Evolutionary conservation across 2,797 vertebrate genomes (phyloP), one percentile per base, ranked within the genome.

Genomic region (Labroides dimidiatus): DNA sequence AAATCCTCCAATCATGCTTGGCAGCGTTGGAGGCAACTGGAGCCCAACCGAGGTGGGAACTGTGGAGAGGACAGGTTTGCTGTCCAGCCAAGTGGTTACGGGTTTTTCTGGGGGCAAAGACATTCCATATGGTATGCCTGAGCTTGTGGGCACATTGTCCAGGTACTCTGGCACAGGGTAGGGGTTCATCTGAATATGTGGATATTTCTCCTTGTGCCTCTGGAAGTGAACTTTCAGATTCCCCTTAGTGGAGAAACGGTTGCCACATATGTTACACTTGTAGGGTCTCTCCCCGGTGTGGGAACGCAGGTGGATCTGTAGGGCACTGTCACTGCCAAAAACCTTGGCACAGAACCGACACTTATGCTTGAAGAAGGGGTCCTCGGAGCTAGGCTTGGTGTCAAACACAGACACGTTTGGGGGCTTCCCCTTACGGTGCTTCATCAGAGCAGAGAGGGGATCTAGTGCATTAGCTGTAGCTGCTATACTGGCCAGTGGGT

Each of bases 311-410:
- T 99, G 98, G 78, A 99, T 99, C 90, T 99, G 98, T 83, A 99
- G 94, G 75, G 98, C 98, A 13, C 98, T 99, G 91, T 99, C 98
- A 75, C 98, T 99, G 89, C 98, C 98, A 84, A 99, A 99, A 86
- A 99, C 98, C 94, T 99, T 99, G 93, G 98, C 98, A 90, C 98
- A 99, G 92, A 99, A 99, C 64, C 97, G 93, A 90, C 98, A 99
- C 93, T 99, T 99, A 87, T 99, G 98, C 88, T 99, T 99, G 87
- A 99, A 99, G 93, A 99, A 99, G 27, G 98, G 96, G 90, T 99
- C 98, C 87, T 99, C 98, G 0, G 97, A 96, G 80, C 95, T 97
- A 70, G 96, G 95, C 94, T 99, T 99, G 59, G 97, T 96, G 90
- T 99, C 98, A 84, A 99, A 99, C 75, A 98, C 97, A 7, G 98